A percentile compares a stretch with the other conserved stretches of the same genome.
These are phyloP conservation scores for Eristalis tenax DNA, from an alignment of 2,888 invertebrate species.

Conservation along the genomic window DNA sequence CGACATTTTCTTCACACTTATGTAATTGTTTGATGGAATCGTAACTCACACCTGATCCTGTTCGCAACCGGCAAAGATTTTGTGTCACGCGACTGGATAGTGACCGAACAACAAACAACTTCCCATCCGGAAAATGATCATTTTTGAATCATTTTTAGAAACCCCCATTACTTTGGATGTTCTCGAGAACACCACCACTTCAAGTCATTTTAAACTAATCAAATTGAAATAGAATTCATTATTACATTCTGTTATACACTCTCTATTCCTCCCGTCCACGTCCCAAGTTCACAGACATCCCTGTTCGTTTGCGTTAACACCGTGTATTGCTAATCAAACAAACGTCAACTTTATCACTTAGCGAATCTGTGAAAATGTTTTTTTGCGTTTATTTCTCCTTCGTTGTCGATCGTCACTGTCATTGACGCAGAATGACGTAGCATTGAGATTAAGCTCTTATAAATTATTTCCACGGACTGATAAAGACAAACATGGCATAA, in stretches of 20 bases:
- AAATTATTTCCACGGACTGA: conserved; percentile 40
- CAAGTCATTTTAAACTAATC: conserved; percentile 23
- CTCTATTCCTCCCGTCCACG: neutral
- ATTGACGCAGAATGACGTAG: conserved; percentile 58
- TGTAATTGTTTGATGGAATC: neutral
- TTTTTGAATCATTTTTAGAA: too few relatives aligned
- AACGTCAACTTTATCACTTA: conserved; percentile 26
- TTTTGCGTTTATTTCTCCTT: neutral
- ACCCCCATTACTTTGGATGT: neutral
- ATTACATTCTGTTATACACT: conserved; percentile 14
- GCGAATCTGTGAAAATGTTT: conserved; percentile 20
- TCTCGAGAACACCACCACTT: neutral
- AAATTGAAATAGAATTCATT: conserved; percentile 6
- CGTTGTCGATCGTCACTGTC: conserved; percentile 26
- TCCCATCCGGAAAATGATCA: too few relatives aligned
- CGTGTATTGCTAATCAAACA: conserved; percentile 41
- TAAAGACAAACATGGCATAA: conserved; percentile 26
- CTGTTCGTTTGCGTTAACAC: conserved; percentile 19
- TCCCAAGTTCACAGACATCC: neutral
- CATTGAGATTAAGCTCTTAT: conserved; percentile 44
- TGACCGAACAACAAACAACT: neutral
- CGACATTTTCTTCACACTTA: neutral
- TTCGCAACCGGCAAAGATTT: neutral
- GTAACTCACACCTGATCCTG: neutral
- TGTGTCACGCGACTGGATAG: neutral